These are phyloP conservation scores for Rhinichthys osculus DNA, from an alignment of 2,797 vertebrate genomes.

Conservation along the genomic window DNA sequence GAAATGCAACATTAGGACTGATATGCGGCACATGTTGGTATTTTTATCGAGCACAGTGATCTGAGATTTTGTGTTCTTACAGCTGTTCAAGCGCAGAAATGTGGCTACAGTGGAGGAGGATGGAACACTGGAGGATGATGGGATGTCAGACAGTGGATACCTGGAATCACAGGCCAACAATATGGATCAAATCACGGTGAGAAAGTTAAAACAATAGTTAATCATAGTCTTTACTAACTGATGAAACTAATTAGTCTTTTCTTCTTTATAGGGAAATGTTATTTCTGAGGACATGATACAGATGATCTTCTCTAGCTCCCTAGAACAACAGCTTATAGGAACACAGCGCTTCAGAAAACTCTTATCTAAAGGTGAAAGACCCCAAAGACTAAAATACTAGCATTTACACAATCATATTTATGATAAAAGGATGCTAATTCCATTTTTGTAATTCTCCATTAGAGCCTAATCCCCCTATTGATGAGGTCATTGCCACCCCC, in stretches of 20 bases:
- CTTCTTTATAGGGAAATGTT: conserved; percentile 81
- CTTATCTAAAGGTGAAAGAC: conserved; percentile 91
- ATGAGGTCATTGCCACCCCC: conserved; percentile 94
- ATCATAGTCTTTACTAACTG: not conserved
- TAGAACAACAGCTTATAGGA: conserved; percentile 95
- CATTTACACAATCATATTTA: not conserved
- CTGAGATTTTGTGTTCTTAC: conserved; percentile 35
- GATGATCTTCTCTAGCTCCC: conserved; percentile 96
- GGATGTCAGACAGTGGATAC: conserved; percentile 95
- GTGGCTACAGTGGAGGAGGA: conserved; percentile 92
- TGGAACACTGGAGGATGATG: conserved; percentile 87
- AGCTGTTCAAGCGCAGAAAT: conserved; percentile 98
- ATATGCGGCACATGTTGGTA: not conserved
- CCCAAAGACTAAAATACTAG: not conserved
- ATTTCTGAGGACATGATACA: conserved; percentile 97
- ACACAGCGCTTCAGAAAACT: conserved; percentile 97
- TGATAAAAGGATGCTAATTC: conserved; percentile 12
- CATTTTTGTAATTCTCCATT: conserved; percentile 15
- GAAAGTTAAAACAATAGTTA: conserved; percentile 45
- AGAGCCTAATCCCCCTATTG: conserved; percentile 98
- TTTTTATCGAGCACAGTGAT: not conserved
- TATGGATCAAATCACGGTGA: conserved; percentile 92
- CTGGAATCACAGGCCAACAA: conserved; percentile 96
- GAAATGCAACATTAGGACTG: not conserved
- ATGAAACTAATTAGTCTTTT: not conserved